Base-by-base conservation (phyloP, 2,797 vertebrate genomes). In the Acipenser transmontanus region DNA sequence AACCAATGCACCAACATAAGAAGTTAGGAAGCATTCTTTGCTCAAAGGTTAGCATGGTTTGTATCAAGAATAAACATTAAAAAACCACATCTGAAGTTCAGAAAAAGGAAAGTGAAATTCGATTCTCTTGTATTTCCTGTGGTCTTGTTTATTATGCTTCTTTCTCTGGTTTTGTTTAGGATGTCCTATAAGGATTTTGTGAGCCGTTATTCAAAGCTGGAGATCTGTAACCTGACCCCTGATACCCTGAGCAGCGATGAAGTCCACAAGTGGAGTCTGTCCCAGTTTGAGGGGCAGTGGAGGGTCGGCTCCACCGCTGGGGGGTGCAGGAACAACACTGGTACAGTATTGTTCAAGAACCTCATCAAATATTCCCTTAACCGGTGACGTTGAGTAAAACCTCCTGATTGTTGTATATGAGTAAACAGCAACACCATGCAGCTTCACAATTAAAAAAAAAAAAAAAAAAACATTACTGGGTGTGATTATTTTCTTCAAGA, bases 141-240 rank as follows among this genome's bases (percentile, higher is more conserved):
- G 34, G 34, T 4, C 4, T 34, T 34, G 34, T 34, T 47, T 9
- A 47, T 14, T 9, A 9, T 62, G 47, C 34, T 62, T 34, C 34
- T 34, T 47, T 47, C 60, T 47, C 20, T 48, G 34, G 12, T 12
- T n/a, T n/a, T 17, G n/a, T 7, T 60, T 68, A 91, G 89, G 89
- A 89, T 92, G 85, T 71, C 87, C 2, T 89, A 77, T 62, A 63
- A 74, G 52, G 88, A 92, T 70, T 91, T 89, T 67, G 71, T 75
- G 20, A 72, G 20, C 13, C 70, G 84, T 0, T 91, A 85, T 74
- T 77, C 86, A 5, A 78, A 0, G 11, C 65, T 92, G 66, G 87
- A 91, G 80, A 89, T 92, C 74, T 91, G 90, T 60, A 91, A 90
- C 77, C 75, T 92, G 76, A 90, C 85, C 34, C 86, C 89, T 0